A percentile compares a stretch with the other conserved stretches of the same genome.
phyloP scores from a whole-genome alignment of 2,888 invertebrate species.

The Sphaerophoria taeniata region DNA sequence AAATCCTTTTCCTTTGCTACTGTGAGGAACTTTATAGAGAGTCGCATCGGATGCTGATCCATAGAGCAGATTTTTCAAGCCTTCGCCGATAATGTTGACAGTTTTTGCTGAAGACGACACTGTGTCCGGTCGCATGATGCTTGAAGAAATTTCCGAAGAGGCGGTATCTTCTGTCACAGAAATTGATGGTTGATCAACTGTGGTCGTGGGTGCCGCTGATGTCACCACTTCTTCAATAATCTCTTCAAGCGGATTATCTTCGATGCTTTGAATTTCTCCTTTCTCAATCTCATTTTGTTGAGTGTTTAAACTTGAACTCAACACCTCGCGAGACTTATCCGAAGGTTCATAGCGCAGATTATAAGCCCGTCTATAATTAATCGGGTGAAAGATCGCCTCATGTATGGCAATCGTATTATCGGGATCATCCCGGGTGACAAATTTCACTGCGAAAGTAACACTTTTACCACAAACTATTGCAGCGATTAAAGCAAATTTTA shows the following conservation, averaged over 20 bases:
- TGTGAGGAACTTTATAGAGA: conserved; percentile 76
- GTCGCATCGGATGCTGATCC: conserved; percentile 79
- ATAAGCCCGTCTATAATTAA: conserved; percentile 55
- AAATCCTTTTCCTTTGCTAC: conserved; percentile 83
- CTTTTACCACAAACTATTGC: conserved; percentile 38
- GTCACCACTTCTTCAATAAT: neutral
- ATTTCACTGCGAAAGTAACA: conserved; percentile 56
- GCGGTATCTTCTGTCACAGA: neutral
- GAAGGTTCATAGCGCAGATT: conserved; percentile 64
- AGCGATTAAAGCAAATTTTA: conserved; percentile 43
- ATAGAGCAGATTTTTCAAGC: conserved; percentile 78
- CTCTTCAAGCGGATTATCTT: conserved; percentile 5
- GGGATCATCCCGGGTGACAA: conserved; percentile 56
- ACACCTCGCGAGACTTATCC: conserved; percentile 47
- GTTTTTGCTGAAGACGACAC: conserved; percentile 34
- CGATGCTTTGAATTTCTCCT: conserved; percentile 13
- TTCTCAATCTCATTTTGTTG: conserved; percentile 50
- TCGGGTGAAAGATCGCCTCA: conserved; percentile 54
- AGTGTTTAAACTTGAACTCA: conserved; percentile 17
- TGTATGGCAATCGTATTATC: conserved; percentile 24
- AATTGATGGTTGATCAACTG: neutral
- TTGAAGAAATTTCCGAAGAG: conserved; percentile 75
- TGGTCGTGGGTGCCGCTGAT: neutral
- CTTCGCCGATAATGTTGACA: conserved; percentile 74
- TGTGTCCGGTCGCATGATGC: conserved; percentile 78